Conservation (phyloP, 2,888 invertebrate species). For the Periphyllus acericola region DNA sequence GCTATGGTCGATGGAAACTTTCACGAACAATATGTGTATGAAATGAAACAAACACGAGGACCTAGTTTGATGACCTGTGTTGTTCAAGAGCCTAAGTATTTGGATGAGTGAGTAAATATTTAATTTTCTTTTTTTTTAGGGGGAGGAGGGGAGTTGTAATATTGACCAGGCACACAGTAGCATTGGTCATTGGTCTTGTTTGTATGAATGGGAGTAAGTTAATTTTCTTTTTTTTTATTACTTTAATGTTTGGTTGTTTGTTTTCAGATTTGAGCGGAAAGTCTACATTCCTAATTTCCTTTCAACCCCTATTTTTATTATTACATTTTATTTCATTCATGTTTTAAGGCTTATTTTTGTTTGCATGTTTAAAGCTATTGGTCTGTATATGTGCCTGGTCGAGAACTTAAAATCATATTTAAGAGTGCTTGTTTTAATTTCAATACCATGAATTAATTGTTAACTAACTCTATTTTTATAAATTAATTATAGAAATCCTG, state of each 20-base stretch:
- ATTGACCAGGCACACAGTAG: conserved; percentile 60
- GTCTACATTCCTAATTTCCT: conserved; percentile 51
- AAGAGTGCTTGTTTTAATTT: background rate
- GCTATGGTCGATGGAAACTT: conserved; percentile 38
- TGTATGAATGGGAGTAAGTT: conserved; percentile 42
- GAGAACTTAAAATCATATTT: conserved; percentile 39
- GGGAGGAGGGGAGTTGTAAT: conserved; percentile 33
- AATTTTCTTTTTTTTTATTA: conserved; percentile 21
- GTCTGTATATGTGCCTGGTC: conserved; percentile 61
- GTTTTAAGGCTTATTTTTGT: conserved; percentile 39
- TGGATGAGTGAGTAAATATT: conserved; percentile 58
- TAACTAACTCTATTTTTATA: background rate
- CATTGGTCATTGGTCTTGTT: conserved; percentile 56
- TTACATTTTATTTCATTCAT: conserved; percentile 21
- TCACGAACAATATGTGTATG: conserved; percentile 58
- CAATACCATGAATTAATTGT: background rate
- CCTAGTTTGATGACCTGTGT: conserved; percentile 59
- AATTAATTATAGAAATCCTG: conserved; percentile 27
- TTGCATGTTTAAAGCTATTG: conserved; percentile 56
- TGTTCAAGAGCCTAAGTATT: conserved; percentile 53
- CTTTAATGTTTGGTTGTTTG: conserved; percentile 57
- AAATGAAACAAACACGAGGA: conserved; percentile 60
- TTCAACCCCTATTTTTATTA: conserved; percentile 52
- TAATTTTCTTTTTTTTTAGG: background rate
- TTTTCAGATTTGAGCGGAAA: conserved; percentile 61